Evolutionary conservation across 2,888 invertebrate genomes (phyloP).

Genomic region (Pheosia gnoma): DNA sequence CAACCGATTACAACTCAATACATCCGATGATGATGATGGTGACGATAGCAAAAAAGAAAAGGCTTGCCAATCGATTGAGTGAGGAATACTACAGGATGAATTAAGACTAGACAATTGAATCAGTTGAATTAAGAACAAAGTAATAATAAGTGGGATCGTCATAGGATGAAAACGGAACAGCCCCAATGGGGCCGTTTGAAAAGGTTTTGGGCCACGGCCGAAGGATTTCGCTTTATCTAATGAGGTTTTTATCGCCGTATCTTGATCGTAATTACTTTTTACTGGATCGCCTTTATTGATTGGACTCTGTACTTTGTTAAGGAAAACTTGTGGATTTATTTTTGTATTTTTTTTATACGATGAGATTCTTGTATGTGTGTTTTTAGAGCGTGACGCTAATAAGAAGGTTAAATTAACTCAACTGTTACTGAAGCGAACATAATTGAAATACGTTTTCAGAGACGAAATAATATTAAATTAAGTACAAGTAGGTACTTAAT

Average conservation of each 20-base stretch:
- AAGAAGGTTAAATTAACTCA: neutral
- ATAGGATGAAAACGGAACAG: no score
- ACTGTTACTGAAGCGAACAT: neutral
- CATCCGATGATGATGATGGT: no score
- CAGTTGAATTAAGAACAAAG: no score
- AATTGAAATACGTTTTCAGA: neutral
- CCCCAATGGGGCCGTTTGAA: constrained; percentile 3
- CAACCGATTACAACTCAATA: no score
- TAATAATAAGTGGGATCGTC: no score
- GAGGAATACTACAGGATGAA: no score
- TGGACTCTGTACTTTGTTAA: constrained; percentile 26
- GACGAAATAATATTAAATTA: neutral
- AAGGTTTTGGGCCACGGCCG: constrained; percentile 19
- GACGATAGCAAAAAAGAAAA: no score
- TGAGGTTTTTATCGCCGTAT: constrained; percentile 27
- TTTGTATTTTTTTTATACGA: constrained; percentile 15
- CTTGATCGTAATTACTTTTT: constrained; percentile 34
- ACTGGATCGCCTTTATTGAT: constrained; percentile 27
- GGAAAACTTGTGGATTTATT: constrained; percentile 16
- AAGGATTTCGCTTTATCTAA: constrained; percentile 20
- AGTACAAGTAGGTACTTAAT: neutral
- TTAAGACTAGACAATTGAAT: no score
- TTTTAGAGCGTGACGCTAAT: constrained; percentile 2
- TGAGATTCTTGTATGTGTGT: constrained; percentile 14
- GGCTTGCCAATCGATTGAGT: no score